phyloP scores from a whole-genome alignment of 2,888 invertebrate species.

The Autographa pulchrina region DNA sequence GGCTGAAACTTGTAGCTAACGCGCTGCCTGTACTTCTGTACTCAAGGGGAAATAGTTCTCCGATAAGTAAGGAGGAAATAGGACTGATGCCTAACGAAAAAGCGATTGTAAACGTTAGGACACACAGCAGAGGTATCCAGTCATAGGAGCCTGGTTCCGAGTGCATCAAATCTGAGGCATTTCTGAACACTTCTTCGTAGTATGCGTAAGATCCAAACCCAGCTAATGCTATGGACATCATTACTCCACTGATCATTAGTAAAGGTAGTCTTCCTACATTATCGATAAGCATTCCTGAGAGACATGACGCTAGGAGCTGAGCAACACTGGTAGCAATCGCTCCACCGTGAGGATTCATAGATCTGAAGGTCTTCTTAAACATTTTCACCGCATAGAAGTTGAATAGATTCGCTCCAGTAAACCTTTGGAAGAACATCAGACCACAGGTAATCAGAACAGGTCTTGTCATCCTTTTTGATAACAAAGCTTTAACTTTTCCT shows the following conservation, averaged over 20 bases:
- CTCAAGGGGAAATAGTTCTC: constrained; percentile 92
- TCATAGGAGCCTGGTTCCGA: constrained; percentile 90
- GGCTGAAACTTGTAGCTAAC: constrained; percentile 94
- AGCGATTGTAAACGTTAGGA: constrained; percentile 94
- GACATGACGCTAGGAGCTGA: constrained; percentile 94
- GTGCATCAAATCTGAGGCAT: constrained; percentile 72
- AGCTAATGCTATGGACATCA: constrained; percentile 95
- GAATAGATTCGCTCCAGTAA: constrained; percentile 95
- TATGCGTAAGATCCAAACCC: constrained; percentile 96
- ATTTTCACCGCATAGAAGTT: constrained; percentile 96
- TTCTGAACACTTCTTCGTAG: constrained; percentile 91
- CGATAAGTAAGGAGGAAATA: constrained; percentile 92
- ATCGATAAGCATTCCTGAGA: constrained; percentile 95
- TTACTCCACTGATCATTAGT: constrained; percentile 94
- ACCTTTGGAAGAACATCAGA: constrained; percentile 96
- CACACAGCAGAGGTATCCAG: constrained; percentile 96
- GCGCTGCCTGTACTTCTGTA: constrained; percentile 92
- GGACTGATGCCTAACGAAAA: constrained; percentile 94
- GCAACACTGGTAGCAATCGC: constrained; percentile 95
- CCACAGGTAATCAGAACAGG: constrained; percentile 95
- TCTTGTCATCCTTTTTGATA: constrained; percentile 86
- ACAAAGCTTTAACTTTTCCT: constrained; percentile 76
- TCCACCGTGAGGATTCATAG: constrained; percentile 94
- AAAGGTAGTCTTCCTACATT: constrained; percentile 95
- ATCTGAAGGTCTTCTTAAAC: constrained; percentile 94